Evolutionary conservation across 2,113 vertebrate species (phyloP).

Genomic region (Saccopteryx leptura): DNA sequence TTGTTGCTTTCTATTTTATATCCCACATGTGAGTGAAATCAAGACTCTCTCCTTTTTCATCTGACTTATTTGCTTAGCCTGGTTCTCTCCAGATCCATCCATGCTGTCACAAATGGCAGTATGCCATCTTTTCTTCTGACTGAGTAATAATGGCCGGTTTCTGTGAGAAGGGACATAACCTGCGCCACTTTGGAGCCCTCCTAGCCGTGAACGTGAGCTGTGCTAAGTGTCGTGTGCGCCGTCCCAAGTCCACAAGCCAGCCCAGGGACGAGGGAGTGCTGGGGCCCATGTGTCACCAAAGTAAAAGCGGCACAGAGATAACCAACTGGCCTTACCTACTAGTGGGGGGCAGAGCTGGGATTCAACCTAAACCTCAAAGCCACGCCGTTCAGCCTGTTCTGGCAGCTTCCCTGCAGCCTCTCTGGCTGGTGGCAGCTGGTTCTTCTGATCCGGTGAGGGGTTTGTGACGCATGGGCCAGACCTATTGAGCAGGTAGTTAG

Average conservation of each 20-base stretch:
- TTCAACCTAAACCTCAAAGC: not conserved
- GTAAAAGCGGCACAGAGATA: not conserved
- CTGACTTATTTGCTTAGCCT: not conserved
- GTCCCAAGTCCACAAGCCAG: not conserved
- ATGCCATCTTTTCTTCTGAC: not conserved
- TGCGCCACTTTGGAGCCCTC: not conserved
- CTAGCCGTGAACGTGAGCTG: no score
- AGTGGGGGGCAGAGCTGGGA: not conserved
- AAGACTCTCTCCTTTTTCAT: not conserved
- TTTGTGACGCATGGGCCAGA: not conserved
- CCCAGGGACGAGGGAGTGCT: not conserved
- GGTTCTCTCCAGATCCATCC: not conserved
- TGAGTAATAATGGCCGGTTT: not conserved
- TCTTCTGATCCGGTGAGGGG: not conserved
- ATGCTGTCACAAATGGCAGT: not conserved
- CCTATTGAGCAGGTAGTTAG: not conserved
- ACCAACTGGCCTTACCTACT: not conserved
- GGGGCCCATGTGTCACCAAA: not conserved
- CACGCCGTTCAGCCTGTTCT: not conserved
- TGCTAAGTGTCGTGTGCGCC: not conserved
- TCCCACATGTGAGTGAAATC: not conserved
- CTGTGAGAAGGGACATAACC: not conserved
- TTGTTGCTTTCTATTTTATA: not conserved
- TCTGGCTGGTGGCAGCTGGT: no score
- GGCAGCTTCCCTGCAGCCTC: fast-evolving